These are phyloP conservation scores for Calidris pygmaea DNA, from an alignment of 2,113 vertebrate genomes.

Conservation along the genomic window DNA sequence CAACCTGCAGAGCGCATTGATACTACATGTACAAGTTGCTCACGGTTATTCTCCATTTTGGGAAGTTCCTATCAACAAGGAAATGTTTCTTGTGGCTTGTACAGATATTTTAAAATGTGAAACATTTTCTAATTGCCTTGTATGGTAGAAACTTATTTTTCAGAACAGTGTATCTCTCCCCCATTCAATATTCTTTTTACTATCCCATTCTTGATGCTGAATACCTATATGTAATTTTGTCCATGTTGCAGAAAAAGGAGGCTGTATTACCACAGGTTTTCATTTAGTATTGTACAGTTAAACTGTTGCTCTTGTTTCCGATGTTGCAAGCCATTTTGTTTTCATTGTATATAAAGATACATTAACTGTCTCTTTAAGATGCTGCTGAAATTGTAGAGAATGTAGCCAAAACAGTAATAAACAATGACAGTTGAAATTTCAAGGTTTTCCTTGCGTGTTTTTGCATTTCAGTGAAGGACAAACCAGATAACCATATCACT, in stretches of 20 bases:
- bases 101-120: constrained; percentile 83
- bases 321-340: constrained; percentile 84
- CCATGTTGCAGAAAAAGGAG: constrained; percentile 77
- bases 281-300: constrained; percentile 82
- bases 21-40: constrained; percentile 73
- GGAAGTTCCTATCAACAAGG: constrained; percentile 75
- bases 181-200: constrained; percentile 70
- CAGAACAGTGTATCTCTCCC: constrained; percentile 74
- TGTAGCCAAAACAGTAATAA: constrained; percentile 87
- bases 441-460: constrained; percentile 54
- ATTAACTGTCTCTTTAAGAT: constrained; percentile 84
- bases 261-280: constrained; percentile 74
- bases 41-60: constrained; percentile 72
- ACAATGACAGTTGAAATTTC: constrained; percentile 82
- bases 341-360: constrained; percentile 84
- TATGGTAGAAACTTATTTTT: constrained; percentile 77
- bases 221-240: constrained; percentile 79
- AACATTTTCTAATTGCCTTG: constrained; percentile 80
- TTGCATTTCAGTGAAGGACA: constrained; percentile 16
- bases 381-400: constrained; percentile 89
- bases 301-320: constrained; percentile 80
- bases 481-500: background rate
- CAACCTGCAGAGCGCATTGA: constrained; percentile 56
- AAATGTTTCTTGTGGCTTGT: constrained; percentile 79
- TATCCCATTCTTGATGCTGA: constrained; percentile 75